Conservation (phyloP, 2,113 vertebrate genomes). For the Trachemys scripta region DNA sequence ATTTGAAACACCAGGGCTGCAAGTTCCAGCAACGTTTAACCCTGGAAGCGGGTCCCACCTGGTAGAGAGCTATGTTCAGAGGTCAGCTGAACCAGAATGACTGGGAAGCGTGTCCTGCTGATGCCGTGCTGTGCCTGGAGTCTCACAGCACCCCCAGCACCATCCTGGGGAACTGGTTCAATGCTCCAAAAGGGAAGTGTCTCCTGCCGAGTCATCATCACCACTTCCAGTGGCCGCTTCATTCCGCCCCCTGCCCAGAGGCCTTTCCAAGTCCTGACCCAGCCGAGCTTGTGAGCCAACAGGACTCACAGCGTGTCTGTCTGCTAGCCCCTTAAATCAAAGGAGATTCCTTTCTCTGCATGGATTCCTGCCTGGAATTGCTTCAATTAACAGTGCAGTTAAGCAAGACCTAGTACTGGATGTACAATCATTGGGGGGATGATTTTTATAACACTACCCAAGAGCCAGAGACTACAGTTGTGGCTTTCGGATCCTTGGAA, state of each 20-base stretch:
- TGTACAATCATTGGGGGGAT: not conserved
- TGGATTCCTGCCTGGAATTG: slow-evolving; percentile 7
- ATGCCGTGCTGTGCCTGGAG: not conserved
- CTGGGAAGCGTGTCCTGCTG: no score
- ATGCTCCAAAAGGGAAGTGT: not conserved
- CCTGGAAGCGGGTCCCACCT: not conserved
- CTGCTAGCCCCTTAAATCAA: slow-evolving; percentile 3
- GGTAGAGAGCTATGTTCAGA: not conserved
- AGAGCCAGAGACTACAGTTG: not conserved
- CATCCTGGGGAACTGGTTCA: fast-evolving
- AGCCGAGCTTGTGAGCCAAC: not conserved
- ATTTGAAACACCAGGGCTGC: fast-evolving
- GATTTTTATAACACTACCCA: not conserved
- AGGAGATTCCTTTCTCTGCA: not conserved
- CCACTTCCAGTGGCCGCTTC: not conserved
- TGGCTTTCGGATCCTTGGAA: not conserved
- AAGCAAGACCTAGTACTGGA: not conserved
- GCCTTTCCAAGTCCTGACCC: not conserved
- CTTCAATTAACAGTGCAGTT: slow-evolving; percentile 4
- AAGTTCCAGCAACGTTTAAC: not conserved
- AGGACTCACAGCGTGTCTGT: not conserved
- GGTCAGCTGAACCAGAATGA: not conserved
- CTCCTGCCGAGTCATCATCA: not conserved
- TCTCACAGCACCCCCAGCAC: not conserved
- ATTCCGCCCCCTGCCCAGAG: not conserved